Conservation (phyloP, 2,113 vertebrate species). For the Phodopus roborovskii region DNA sequence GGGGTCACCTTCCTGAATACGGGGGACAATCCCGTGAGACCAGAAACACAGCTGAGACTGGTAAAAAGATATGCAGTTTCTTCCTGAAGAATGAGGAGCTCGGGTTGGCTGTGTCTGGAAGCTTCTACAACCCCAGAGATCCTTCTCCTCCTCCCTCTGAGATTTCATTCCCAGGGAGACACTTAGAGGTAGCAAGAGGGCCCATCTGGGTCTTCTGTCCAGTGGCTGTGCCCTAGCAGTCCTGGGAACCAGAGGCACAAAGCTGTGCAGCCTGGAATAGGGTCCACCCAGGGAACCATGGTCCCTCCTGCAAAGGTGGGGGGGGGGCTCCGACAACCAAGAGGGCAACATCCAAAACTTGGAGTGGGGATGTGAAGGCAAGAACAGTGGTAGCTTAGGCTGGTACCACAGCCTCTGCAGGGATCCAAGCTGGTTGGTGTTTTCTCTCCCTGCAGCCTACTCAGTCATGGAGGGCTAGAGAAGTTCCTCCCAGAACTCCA, state of each 20-base stretch:
- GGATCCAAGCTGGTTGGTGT: neutral
- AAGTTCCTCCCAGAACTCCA: neutral
- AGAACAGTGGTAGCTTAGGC: neutral
- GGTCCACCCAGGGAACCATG: neutral
- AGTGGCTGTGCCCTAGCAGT: too few species aligned
- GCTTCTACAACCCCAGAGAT: too few species aligned
- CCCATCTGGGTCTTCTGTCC: neutral
- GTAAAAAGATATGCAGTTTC: neutral
- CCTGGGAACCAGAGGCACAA: neutral
- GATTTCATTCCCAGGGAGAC: neutral
- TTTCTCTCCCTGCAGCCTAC: neutral
- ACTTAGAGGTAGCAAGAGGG: neutral
- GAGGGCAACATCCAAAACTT: neutral
- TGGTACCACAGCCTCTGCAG: too few species aligned
- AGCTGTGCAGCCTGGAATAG: neutral
- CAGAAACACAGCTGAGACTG: neutral
- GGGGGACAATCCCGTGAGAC: neutral
- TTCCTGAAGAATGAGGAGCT: neutral
- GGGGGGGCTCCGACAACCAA: neutral
- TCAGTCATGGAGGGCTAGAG: neutral
- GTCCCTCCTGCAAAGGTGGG: fast-evolving
- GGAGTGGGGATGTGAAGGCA: fast-evolving
- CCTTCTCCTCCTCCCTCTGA: neutral
- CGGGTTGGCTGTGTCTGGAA: neutral
- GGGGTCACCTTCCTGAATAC: neutral